These are phyloP conservation scores for Antedon mediterranea DNA, from an alignment of 53 echinoderm and acorn worm genomes.

Conservation along the genomic window DNA sequence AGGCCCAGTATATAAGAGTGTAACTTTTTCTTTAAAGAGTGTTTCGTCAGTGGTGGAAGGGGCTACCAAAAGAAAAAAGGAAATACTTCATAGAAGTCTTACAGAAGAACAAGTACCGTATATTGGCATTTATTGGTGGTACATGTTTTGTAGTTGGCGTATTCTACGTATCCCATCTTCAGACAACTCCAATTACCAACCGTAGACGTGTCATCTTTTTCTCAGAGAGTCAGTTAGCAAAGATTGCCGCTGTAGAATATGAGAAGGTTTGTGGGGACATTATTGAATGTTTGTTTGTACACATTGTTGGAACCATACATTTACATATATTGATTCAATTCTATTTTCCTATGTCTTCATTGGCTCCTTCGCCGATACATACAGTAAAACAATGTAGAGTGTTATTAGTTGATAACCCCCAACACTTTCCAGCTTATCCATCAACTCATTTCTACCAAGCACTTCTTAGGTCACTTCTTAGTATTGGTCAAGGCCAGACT, in stretches of 20 bases:
- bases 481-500: too few relatives aligned
- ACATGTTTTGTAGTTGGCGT: constrained; percentile 24
- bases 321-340: too few relatives aligned
- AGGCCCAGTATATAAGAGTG: too few relatives aligned
- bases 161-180: constrained; percentile 54
- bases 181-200: constrained; percentile 66
- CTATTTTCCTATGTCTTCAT: too few relatives aligned
- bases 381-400: too few relatives aligned
- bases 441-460: too few relatives aligned
- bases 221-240: constrained; percentile 49
- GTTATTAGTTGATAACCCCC: too few relatives aligned
- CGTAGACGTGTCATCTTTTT: constrained; percentile 66
- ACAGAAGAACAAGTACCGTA: constrained; percentile 40
- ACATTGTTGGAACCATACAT: too few relatives aligned
- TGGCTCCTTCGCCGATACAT: too few relatives aligned
- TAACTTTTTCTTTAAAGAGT: constrained; percentile 22
- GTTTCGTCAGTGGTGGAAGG: constrained; percentile 74
- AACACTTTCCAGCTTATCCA: too few relatives aligned
- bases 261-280: constrained; percentile 36
- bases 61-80: constrained; percentile 42
- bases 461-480: too few relatives aligned
- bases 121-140: constrained; percentile 20
- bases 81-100: constrained; percentile 27
- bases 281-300: too few relatives aligned
- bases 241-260: constrained; percentile 58